Evolutionary conservation across 2,113 vertebrate species (phyloP), one percentile per base, ranked within the genome.

Genomic region (Edolisoma coerulescens): DNA sequence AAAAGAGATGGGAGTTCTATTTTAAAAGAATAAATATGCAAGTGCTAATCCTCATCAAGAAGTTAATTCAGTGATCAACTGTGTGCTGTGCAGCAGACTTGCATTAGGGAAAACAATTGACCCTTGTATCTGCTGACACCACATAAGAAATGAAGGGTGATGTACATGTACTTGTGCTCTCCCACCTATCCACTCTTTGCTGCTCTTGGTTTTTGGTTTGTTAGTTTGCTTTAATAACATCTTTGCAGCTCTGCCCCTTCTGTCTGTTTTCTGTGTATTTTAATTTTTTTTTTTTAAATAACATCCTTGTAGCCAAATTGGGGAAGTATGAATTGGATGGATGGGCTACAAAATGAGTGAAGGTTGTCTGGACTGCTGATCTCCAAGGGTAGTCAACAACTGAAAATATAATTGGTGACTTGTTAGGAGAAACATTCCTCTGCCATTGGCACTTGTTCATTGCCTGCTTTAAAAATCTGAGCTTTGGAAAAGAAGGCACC

Each of bases 391-490:
- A 42, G n/a, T 47, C 47, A 53, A 42, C 35, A 76, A 21, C 59
- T 59, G 39, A 64, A 61, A 63, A 28, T 53, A 30, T 21, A 73
- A 24, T 68, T 33, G 11, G 32, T 70, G 57, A 12, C 37, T 76
- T 53, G 11, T 53, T 80, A 60, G 0, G 1, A 68, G 41, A 44
- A 33, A 20, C 0, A 0, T 53, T 67, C 26, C 11, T 68, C 44
- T 7, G 1, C 45, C 4, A 2, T 35, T 67, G 64, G n/a, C 42
- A 30, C n/a, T 67, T 87, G 47, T 33, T 84, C 68, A 27, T 24
- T 28, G 39, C 22, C 63, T 67, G 23, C 54, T 42, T 64, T 52
- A 42, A 67, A 50, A 57, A 32, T 16, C 17, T 61, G n/a, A 76
- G 35, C n/a, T 87, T 64, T 26, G 26, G 70, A 77, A 53, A 53